These are phyloP conservation scores for Phalacrocorax aristotelis DNA, from an alignment of 2,113 vertebrate genomes.

Conservation along the genomic window DNA sequence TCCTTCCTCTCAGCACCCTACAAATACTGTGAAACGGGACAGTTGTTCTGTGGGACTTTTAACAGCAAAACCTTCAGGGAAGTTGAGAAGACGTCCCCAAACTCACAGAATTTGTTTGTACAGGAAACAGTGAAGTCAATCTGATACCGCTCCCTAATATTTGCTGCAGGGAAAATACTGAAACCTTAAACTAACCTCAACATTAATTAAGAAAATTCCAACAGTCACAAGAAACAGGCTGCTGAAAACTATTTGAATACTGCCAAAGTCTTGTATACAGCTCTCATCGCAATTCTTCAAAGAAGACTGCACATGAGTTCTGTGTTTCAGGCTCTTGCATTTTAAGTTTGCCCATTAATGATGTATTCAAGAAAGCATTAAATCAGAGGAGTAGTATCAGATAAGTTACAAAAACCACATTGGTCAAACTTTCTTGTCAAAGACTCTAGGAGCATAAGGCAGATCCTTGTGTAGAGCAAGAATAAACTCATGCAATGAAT, in stretches of 20 bases:
- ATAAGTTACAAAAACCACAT: not conserved
- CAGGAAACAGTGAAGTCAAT: not conserved
- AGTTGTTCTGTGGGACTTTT: not conserved
- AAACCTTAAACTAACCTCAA: not conserved
- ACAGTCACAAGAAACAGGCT: not conserved
- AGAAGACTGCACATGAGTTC: not conserved
- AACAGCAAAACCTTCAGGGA: not conserved
- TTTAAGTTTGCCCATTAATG: not conserved
- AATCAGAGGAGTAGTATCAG: not conserved
- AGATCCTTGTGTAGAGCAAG: not conserved
- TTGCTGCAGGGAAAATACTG: not conserved
- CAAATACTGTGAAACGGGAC: not conserved
- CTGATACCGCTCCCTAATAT: not conserved
- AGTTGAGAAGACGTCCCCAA: not conserved
- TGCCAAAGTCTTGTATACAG: not conserved
- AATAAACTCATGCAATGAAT: not conserved
- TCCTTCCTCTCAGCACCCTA: not conserved
- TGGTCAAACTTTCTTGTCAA: not conserved
- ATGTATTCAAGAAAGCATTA: not conserved
- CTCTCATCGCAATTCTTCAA: not conserved
- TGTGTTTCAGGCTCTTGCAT: not conserved
- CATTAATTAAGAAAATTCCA: not conserved
- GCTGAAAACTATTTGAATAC: not conserved
- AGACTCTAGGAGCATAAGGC: not conserved
- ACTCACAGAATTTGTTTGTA: not conserved